These are phyloP conservation scores for Colinus virginianus DNA, from an alignment of 2,113 vertebrate species.

Conservation along the genomic window DNA sequence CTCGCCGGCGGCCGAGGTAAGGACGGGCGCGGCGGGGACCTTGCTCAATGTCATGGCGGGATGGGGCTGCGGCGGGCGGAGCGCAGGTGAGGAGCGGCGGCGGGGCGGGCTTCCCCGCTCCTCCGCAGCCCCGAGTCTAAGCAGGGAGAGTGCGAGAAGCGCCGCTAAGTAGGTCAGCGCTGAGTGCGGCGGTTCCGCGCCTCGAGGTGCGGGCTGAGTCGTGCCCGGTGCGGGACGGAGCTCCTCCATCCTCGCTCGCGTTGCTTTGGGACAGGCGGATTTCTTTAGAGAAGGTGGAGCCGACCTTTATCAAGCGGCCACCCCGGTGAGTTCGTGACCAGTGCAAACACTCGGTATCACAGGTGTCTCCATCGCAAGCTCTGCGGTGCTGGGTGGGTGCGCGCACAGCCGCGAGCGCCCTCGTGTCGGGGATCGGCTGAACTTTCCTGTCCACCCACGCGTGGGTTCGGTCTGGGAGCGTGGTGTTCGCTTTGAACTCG, in stretches of 20 bases:
- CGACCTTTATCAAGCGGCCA: slow-evolving; percentile 18
- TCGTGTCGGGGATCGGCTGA: not conserved
- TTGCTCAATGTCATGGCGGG: not conserved
- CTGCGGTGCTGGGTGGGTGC: accelerated
- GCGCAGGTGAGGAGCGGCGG: not conserved
- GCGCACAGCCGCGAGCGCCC: not conserved
- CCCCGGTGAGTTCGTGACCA: slow-evolving; percentile 24
- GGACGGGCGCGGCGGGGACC: not conserved
- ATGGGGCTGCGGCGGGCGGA: not conserved
- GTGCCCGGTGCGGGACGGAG: no score
- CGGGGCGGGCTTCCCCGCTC: not conserved
- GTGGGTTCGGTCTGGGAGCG: not conserved
- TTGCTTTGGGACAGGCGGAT: slow-evolving; percentile 37
- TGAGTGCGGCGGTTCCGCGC: not conserved
- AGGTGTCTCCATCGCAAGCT: not conserved
- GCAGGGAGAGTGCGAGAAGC: not conserved
- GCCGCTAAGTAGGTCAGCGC: slow-evolving; percentile 46
- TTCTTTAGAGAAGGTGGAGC: slow-evolving; percentile 34
- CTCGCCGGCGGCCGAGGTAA: not conserved
- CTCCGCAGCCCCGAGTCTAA: not conserved
- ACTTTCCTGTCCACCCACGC: accelerated
- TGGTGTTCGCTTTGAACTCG: not conserved
- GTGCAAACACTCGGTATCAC: not conserved
- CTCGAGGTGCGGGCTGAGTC: no score
- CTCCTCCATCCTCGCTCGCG: no score